Evolutionary conservation across 1,140 invertebrate species (phyloP).

Genomic region (Coenobita brevimanus): DNA sequence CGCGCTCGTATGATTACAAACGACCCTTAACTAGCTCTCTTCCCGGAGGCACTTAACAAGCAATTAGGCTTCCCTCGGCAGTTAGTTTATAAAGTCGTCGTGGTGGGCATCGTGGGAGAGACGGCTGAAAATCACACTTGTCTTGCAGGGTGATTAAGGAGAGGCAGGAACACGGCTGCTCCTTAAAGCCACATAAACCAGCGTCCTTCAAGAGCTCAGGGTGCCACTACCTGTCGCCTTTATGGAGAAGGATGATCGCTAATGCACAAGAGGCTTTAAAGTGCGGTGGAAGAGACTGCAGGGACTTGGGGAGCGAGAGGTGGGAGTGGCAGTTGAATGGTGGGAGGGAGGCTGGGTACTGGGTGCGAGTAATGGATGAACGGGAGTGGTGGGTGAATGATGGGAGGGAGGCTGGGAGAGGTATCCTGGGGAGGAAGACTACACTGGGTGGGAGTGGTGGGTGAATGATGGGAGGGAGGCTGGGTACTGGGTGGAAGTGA

Average conservation of each 20-base stretch:
- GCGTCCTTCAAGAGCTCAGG: not conserved
- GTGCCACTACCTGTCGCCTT: not conserved
- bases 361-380: not conserved
- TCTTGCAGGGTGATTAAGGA: not conserved
- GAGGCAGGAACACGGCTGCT: not conserved
- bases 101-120: not conserved
- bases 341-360: not conserved
- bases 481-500: not conserved
- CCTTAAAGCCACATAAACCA: not conserved
- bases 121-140: not conserved
- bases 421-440: not conserved
- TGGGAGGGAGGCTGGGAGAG: not conserved
- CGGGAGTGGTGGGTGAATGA: not conserved
- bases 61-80: conserved; percentile 39
- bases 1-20: conserved; percentile 30
- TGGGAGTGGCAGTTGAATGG: no score
- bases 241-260: not conserved
- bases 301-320: no score
- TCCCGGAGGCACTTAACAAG: conserved; percentile 37
- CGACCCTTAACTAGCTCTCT: conserved; percentile 9
- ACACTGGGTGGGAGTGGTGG: not conserved
- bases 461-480: not conserved
- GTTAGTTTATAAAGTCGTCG: conserved; percentile 28
- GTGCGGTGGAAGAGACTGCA: not conserved
- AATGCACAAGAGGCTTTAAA: conserved; percentile 4